A percentile compares a stretch with the other conserved stretches of the same genome.
These are phyloP conservation scores for Atta colombica DNA, from an alignment of 1,140 invertebrate species.

Conservation along the genomic window DNA sequence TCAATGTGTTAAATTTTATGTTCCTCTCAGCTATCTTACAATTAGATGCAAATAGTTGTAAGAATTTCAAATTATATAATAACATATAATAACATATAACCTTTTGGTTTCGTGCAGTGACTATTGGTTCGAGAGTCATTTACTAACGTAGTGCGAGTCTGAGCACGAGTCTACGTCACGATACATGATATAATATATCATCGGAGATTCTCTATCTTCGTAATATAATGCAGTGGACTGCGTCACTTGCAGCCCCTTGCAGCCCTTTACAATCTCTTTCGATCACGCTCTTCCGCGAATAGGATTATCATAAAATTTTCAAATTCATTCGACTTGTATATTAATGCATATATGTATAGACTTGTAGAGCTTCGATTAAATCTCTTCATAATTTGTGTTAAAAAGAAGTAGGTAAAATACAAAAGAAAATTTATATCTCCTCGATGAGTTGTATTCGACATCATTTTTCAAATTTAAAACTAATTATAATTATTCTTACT, in stretches of 20 bases:
- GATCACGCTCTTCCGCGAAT: slow-evolving; percentile 56
- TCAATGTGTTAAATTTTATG: background rate
- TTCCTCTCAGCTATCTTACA: background rate
- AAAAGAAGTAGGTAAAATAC: background rate
- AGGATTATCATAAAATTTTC: slow-evolving; percentile 65
- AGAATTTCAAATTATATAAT: slow-evolving; percentile 9
- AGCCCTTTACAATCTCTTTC: slow-evolving; percentile 53
- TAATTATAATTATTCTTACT: no score
- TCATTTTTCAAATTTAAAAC: background rate
- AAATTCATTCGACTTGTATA: slow-evolving; percentile 52
- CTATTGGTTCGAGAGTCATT: slow-evolving; percentile 5
- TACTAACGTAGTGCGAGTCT: background rate
- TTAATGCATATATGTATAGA: slow-evolving; percentile 19
- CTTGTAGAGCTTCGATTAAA: background rate
- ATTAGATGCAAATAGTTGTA: background rate
- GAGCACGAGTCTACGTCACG: slow-evolving; percentile 70
- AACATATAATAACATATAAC: background rate
- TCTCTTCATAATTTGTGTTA: background rate
- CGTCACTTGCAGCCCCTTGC: slow-evolving; percentile 73
- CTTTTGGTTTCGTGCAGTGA: slow-evolving; percentile 1
- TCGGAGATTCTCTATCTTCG: slow-evolving; percentile 75
- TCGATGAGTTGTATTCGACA: background rate
- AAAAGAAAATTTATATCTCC: background rate
- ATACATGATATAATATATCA: slow-evolving; percentile 75
- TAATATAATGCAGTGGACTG: slow-evolving; percentile 72